Evolutionary conservation across 2,888 invertebrate genomes (phyloP), one percentile per base, ranked within the genome.

Genomic region (Sesia apiformis): DNA sequence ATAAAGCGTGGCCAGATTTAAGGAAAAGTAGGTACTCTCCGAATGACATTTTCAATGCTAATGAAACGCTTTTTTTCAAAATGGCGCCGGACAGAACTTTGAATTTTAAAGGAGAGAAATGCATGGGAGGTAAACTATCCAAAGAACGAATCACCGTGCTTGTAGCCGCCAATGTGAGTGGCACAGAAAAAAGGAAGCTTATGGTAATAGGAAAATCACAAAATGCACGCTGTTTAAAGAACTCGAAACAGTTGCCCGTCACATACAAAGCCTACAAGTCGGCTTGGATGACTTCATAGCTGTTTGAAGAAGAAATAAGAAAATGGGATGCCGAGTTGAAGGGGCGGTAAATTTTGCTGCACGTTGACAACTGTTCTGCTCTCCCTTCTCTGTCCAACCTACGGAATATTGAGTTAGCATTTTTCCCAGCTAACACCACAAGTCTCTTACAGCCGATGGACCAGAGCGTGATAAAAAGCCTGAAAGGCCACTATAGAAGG

Each of bases 141-240:
- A 23, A 23, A 23, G 23, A 23, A 23, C 2, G 23, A 23, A 23
- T 23, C 23, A 23, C 23, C 23, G 23, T 23, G 23, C 23, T 23
- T 23, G 23, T 23, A 23, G 23, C 23, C 23, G 1, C 1, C 23
- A 23, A 23, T 23, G 2, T 23, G 23, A 23, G 23, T 23, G 23
- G 23, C 23, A 23, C 23, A 23, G 23, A 23, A 23, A 23, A 23
- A 23, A 23, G 23, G 23, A 23, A 23, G 23, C 23, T 23, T 23
- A 23, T 23, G 23, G 23, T 23, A 23, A 23, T 23, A 23, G 66
- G 67, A 58, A 62, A 62, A 67, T 53, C 56, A 41, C 60, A 63
- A 63, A 67, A 69, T 6, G 67, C 68, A 8, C 60, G 67, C 3
- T 75, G 70, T 64, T 75, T 76, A 38, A n/a, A n/a, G n/a, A 70